These are phyloP conservation scores for Hemicentrotus pulcherrimus DNA, from an alignment of 35 echinoderm and acorn worm genomes.

Conservation along the genomic window DNA sequence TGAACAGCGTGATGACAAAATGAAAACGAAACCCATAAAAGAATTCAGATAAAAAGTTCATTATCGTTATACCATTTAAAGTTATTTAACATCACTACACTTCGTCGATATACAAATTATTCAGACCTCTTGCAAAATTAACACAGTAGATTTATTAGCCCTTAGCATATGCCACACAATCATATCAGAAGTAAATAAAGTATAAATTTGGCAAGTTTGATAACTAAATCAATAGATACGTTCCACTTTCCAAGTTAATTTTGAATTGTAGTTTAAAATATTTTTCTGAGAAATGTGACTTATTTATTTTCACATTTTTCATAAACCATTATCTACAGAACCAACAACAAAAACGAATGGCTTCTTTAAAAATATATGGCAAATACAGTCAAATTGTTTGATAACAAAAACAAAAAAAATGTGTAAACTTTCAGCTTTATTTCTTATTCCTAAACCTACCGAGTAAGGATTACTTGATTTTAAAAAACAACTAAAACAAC, in stretches of 20 bases:
- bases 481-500: no score
- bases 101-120: neutral
- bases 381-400: neutral
- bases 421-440: no score
- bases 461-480: no score
- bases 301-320: neutral
- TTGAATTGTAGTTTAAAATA: neutral
- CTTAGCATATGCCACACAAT: neutral
- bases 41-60: neutral
- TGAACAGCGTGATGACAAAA: no score
- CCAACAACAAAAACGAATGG: neutral
- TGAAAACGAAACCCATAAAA: neutral
- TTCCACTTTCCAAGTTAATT: neutral
- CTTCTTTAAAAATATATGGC: neutral
- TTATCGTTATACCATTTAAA: neutral
- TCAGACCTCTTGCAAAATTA: neutral
- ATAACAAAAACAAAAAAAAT: neutral
- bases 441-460: no score
- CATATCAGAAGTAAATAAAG: neutral
- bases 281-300: neutral
- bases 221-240: neutral
- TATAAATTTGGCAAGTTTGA: neutral
- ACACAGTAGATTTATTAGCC: neutral
- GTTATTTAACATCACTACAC: neutral
- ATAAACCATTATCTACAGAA: neutral